Percentiles rank a stretch among this genome's conserved stretches.
Evolutionary conservation across 2,888 invertebrate species (phyloP).

Genomic region (Thereva nobilitata): DNA sequence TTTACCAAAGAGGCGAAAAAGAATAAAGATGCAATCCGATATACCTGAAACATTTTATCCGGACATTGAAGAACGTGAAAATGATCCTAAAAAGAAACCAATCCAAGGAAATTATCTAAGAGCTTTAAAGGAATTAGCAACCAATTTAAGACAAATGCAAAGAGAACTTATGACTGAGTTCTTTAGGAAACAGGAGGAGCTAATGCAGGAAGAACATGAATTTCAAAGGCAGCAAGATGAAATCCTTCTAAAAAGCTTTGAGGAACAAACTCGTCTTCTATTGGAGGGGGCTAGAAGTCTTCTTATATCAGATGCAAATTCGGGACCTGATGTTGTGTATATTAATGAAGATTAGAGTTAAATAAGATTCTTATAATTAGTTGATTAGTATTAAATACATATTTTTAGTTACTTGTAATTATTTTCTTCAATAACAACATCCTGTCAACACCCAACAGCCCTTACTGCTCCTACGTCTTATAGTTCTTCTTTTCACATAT

Average conservation of each 20-base stretch:
- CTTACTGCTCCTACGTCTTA: too few relatives aligned
- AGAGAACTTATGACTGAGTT: conserved; percentile 53
- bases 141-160: conserved; percentile 50
- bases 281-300: conserved; percentile 45
- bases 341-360: conserved; percentile 40
- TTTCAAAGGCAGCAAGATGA: conserved; percentile 54
- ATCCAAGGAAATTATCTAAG: conserved; percentile 37
- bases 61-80: conserved; percentile 9
- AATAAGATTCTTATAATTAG: background rate
- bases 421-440: too few relatives aligned
- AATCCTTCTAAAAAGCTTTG: conserved; percentile 51
- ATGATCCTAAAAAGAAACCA: conserved; percentile 34
- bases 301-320: conserved; percentile 35
- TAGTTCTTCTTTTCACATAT: too few relatives aligned
- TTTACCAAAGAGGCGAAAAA: background rate
- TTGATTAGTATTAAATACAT: background rate
- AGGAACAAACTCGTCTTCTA: conserved; percentile 51
- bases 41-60: conserved; percentile 18
- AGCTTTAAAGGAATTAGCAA: conserved; percentile 49
- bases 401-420: too few relatives aligned
- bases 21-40: background rate
- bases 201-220: conserved; percentile 53
- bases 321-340: conserved; percentile 39
- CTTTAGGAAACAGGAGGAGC: conserved; percentile 53
- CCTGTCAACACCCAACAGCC: too few relatives aligned